Evolutionary conservation across 1,140 invertebrate species (phyloP), one percentile per base, ranked within the genome.

Genomic region (Drosophila micromelanica): DNA sequence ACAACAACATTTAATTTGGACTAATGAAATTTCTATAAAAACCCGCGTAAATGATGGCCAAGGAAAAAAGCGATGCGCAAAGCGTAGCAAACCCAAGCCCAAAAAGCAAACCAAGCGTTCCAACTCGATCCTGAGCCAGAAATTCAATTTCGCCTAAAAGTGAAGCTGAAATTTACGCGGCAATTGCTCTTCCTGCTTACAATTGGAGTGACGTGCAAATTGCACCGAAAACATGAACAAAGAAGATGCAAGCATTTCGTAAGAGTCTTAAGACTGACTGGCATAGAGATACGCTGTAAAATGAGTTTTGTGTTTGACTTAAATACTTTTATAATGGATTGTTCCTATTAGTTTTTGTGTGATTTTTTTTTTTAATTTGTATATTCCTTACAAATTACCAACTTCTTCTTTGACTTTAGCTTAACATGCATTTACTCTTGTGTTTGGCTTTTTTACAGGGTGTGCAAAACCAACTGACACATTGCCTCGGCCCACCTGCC

Each of bases 21-120:
- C 75, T 86, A 86, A 86, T 86, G 78, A 86, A 87, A 82, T 86
- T 86, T 87, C 84, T 49, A 86, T 74, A 81, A 76, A 78, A 82
- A 64, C 57, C 15, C 43, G 48, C n/a, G 52, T 40, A 52, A 70
- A 45, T 67, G 71, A 49, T 42, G 56, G 62, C 45, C 62, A 45
- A 37, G 27, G 27, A 59, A 45, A 48, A 35, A 46, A 38, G 49
- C 48, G 51, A 64, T 48, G 51, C 55, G 37, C 48, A 43, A 68
- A 52, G 32, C 48, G 42, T 56, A 43, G 48, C 63, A 17, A 60
- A 2, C 9, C 23, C 30, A 68, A 30, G 13, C 65, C 37, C 56
- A 49, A 38, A 38, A 17, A 38, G n/a, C 20, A 23, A 49, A 51
- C 63, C 38, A 12, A 12, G n/a, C 9, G 4, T 37, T 9, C 13